Evolutionary conservation across 2,797 vertebrate species (phyloP).

Genomic region (Meda fulgida): DNA sequence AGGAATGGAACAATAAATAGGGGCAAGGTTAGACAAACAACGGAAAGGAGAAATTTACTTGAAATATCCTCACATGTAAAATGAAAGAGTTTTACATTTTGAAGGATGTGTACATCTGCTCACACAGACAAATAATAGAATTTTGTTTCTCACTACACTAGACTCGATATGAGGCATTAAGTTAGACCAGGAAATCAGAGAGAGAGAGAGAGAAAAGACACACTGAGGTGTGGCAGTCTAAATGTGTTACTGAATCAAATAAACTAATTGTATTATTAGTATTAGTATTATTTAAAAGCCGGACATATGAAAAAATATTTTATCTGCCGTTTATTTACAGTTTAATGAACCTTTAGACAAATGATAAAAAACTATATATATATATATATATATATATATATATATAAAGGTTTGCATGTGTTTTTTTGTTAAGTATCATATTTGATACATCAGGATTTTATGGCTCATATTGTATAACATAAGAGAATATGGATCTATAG

Average conservation of each 20-base stretch:
- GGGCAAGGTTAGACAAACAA: constrained; percentile 50
- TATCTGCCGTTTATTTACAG: background rate
- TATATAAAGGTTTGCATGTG: background rate
- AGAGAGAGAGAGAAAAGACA: background rate
- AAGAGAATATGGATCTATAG: too few relatives aligned
- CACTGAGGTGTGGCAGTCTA: background rate
- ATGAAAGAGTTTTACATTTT: constrained; percentile 41
- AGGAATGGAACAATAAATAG: constrained; percentile 63
- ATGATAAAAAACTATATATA: background rate
- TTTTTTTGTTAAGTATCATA: background rate
- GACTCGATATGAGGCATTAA: background rate
- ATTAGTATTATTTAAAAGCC: background rate
- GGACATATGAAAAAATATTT: background rate
- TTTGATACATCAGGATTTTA: background rate
- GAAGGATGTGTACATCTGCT: constrained; percentile 42
- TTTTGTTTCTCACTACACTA: background rate
- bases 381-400: too few relatives aligned
- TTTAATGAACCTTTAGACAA: background rate
- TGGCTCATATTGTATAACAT: too few relatives aligned
- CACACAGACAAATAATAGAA: background rate
- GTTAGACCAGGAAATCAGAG: background rate
- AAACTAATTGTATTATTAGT: background rate
- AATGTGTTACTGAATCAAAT: background rate
- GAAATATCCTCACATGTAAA: constrained; percentile 48
- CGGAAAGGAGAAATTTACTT: constrained; percentile 57